Percentiles rank a stretch among this genome's conserved stretches.
These are phyloP conservation scores for Apocrypta bakeri DNA, from an alignment of 1,140 invertebrate species.

Conservation along the genomic window DNA sequence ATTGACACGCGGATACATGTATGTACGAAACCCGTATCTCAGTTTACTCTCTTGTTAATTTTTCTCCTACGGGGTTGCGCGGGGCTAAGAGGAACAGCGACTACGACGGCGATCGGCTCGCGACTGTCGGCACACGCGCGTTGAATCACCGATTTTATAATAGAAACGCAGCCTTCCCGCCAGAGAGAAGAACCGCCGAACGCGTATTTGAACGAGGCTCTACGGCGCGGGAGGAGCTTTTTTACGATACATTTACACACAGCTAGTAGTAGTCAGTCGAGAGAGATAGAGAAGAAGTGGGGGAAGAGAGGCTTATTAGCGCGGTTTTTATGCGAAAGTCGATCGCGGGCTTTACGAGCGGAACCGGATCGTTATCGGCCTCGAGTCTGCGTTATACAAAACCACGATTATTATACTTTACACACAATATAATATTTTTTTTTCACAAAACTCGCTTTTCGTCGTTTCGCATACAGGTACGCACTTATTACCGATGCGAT, in stretches of 20 bases:
- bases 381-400: conserved; percentile 9
- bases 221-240: not conserved
- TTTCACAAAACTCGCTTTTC: not conserved
- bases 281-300: not conserved
- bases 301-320: conserved; percentile 27
- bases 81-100: conserved; percentile 69
- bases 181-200: conserved; percentile 21
- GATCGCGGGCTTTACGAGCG: conserved; percentile 15
- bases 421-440: not conserved
- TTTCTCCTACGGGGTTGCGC: conserved; percentile 21
- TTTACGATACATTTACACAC: not conserved
- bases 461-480: not conserved
- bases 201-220: not conserved
- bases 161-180: conserved; percentile 59
- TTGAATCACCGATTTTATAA: conserved; percentile 73
- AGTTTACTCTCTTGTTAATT: not conserved
- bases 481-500: too few species aligned
- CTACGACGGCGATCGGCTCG: conserved; percentile 62
- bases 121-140: conserved; percentile 65
- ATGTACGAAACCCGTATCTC: not conserved
- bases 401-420: not conserved
- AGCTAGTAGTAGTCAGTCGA: not conserved
- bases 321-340: conserved; percentile 21
- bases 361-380: conserved; percentile 36
- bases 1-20: conserved; percentile 33